Percentiles rank a stretch among this genome's conserved stretches.
phyloP scores from a whole-genome alignment of 2,797 vertebrate genomes.

The Sparidentex hasta region DNA sequence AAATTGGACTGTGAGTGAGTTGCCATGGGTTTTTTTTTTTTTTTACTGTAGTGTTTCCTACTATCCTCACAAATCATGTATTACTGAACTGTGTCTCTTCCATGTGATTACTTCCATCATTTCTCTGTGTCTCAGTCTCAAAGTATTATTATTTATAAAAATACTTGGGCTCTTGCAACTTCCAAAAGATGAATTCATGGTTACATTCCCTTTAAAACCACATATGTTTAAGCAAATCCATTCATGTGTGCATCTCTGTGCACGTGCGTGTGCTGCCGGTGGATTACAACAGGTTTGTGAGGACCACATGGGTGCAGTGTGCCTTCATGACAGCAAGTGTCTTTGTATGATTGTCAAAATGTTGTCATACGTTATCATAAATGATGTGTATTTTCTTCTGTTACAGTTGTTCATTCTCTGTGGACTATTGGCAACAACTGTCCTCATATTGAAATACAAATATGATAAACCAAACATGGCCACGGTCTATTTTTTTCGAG shows the following conservation, averaged over 20 bases:
- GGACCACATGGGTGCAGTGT: constrained; percentile 47
- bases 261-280: constrained; percentile 1
- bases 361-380: constrained; percentile 40
- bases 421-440: constrained; percentile 26
- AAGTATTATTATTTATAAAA: constrained; percentile 1
- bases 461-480: constrained; percentile 9
- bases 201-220: constrained; percentile 59
- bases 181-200: not conserved
- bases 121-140: constrained; percentile 4
- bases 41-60: not conserved
- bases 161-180: constrained; percentile 4
- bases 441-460: constrained; percentile 60
- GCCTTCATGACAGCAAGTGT: constrained; percentile 65
- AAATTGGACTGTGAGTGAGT: constrained; percentile 19
- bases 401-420: constrained; percentile 43
- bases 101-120: not conserved
- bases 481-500: not conserved
- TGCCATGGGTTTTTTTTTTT: constrained; percentile 10
- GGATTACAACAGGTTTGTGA: constrained; percentile 9
- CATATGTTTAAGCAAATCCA: constrained; percentile 23
- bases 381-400: constrained; percentile 33
- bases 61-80: constrained; percentile 7
- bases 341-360: constrained; percentile 48
- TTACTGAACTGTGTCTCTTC: not conserved
- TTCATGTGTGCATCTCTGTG: not conserved